Base-by-base conservation (phyloP, 2,113 vertebrate genomes). In the Caranx ignobilis region DNA sequence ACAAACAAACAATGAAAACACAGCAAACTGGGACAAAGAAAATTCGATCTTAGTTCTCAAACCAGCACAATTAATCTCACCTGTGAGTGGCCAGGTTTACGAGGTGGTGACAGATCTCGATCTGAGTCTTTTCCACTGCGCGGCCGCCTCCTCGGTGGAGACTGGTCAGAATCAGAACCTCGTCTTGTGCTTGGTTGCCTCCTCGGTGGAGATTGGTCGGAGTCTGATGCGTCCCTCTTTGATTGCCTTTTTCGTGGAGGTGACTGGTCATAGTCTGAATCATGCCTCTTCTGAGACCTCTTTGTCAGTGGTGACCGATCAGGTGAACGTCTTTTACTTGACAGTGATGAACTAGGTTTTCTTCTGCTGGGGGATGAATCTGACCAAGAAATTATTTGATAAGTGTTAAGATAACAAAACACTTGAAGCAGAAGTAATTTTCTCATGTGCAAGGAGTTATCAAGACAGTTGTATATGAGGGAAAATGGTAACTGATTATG, bases 71-170 rank as follows among this genome's bases (percentile, higher is more conserved):
- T 56, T 54, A 50, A 50, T 5, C 83, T 81, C 34, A 94, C 93
- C 74, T 93, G 87, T 62, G 91, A 71, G 9, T 89, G 88, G 45
- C 76, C 91, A 34, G 77, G 4, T 75, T 91, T 92, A 39, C 95
- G 95, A 60, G 96, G 95, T 19, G 94, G 95, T 56, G 94, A 96
- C 11, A 96, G 91, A 82, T 93, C 92, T 45, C 59, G 85, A 45
- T 71, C 89, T 0, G 92, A 93, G 70, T 76, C 81, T 32, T 76
- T 88, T 32, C 78, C 83, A 16, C 50, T 13, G 6, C n/a, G 73
- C 0, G 59, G 64, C 62, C 78, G 72, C 71, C 87, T 94, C 45
- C 93, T 86, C 1, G 91, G 94, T 34, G 95, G 94, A 3, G 89
- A 96, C 3, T 89, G 79, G 80, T 95, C 93, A 0, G 95, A 95